Conservation (phyloP, 2,888 invertebrate species). For the Pegoplata infirma region DNA sequence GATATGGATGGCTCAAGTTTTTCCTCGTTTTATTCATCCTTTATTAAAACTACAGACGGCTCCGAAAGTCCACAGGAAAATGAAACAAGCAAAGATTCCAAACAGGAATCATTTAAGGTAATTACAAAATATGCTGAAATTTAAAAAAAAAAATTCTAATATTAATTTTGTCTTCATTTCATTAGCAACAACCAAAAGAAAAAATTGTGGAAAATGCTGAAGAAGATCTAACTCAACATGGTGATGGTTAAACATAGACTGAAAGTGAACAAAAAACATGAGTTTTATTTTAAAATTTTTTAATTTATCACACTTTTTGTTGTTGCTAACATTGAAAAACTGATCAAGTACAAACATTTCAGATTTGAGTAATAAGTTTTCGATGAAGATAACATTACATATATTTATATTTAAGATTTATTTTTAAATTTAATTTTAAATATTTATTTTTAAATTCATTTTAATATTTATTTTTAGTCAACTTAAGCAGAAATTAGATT, state of each 20-base stretch:
- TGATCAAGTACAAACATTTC: conserved; percentile 15
- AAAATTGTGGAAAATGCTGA: conserved; percentile 66
- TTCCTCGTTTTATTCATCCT: conserved; percentile 85
- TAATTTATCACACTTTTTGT: too few relatives aligned
- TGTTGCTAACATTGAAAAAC: not conserved
- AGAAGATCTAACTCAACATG: conserved; percentile 73
- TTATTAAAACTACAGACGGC: conserved; percentile 82
- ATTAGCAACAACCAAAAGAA: conserved; percentile 44
- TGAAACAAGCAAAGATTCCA: conserved; percentile 70
- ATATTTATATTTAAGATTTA: not conserved
- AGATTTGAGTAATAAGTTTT: conserved; percentile 12
- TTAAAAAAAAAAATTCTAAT: not conserved
- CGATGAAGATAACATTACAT: not conserved
- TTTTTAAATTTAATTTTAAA: not conserved
- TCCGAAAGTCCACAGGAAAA: conserved; percentile 75
- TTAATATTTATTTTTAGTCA: conserved; percentile 9
- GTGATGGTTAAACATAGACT: conserved; percentile 56
- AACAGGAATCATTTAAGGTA: conserved; percentile 69
- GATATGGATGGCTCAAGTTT: conserved; percentile 82
- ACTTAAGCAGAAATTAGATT: not conserved
- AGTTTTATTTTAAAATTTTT: too few relatives aligned
- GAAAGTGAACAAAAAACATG: too few relatives aligned
- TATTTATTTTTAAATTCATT: conserved; percentile 11
- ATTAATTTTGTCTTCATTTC: conserved; percentile 27
- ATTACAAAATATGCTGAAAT: too few relatives aligned